Evolutionary conservation across 2,888 invertebrate species (phyloP), one percentile per base, ranked within the genome.

Genomic region (Drosophila sordidula): DNA sequence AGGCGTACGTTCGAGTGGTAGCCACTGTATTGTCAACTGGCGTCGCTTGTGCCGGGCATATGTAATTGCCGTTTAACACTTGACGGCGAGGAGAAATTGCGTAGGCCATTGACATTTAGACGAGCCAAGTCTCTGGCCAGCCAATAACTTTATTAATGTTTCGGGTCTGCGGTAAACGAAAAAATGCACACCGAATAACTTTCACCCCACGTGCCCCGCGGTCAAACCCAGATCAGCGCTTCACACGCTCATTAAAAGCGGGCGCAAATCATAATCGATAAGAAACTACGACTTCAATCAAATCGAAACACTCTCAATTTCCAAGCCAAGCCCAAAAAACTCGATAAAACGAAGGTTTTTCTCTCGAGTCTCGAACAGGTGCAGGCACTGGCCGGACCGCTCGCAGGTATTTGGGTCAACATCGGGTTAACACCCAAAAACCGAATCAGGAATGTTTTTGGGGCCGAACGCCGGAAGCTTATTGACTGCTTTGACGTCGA

Each of bases 301-400:
- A 79, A 74, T 65, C 84, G 70, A 86, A 83, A 73, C 89, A 84
- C 89, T 84, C 87, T 88, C 83, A 68, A 45, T 84, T 84, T 88
- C 52, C 41, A 59, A 50, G 47, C 22, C 36, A 14, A 58, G 0
- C 55, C 50, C 55, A 11, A 54, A 54, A 55, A 26, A n/a, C 6
- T 3, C 1, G 16, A 26, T 2, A 29, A 22, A 41, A 18, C n/a
- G 14, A 26, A 25, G 52, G 36, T 54, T 56, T 52, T 46, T 39
- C 62, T 47, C 45, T 68, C 3, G 16, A n/a, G 38, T 38, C 36
- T 44, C n/a, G 36, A 59, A 39, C 77, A 75, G 74, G 65, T 57
- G 55, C 62, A 42, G 65, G 46, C 64, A 16, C 38, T 45, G 51
- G 41, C 45, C 59, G 26, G 52, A 36, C 46, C 50, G 54, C 69